Conservation (phyloP, 2,113 vertebrate species). For the Brachypteracias leptosomus region DNA sequence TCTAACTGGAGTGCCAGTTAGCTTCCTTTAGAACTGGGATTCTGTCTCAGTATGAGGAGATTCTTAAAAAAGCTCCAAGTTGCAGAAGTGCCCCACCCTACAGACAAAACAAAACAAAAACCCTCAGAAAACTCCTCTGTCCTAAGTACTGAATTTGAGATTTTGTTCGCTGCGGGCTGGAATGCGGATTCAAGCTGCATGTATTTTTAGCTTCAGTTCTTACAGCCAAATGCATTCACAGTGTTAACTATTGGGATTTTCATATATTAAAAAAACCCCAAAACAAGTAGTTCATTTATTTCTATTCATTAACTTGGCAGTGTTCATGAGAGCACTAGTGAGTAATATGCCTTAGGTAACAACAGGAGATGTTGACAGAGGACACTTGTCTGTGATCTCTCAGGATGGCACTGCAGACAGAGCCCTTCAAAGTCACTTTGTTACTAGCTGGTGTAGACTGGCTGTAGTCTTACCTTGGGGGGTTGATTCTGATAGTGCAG, state of each 20-base stretch:
- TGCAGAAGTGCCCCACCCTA: background rate
- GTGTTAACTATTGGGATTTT: background rate
- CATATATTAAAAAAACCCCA: background rate
- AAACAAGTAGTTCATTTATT: background rate
- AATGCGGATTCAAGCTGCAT: background rate
- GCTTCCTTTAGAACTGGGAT: background rate
- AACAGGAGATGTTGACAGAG: background rate
- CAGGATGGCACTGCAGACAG: background rate
- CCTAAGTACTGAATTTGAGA: conserved; percentile 60
- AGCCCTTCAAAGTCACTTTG: background rate
- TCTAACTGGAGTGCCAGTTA: background rate
- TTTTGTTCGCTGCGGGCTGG: conserved; percentile 9
- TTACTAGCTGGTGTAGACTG: background rate
- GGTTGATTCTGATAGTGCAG: background rate
- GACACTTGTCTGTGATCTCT: background rate
- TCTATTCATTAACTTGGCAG: background rate
- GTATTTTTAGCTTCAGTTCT: background rate
- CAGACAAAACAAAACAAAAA: conserved; percentile 2
- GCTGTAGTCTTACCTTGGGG: background rate
- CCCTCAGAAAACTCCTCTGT: conserved; percentile 42
- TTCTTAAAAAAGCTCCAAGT: conserved; percentile 2
- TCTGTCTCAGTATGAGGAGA: background rate
- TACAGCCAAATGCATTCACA: background rate
- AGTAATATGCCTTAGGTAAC: background rate
- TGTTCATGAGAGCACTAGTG: background rate